Conservation (phyloP, 1,140 invertebrate species). For the Drosophila ogumai region DNA sequence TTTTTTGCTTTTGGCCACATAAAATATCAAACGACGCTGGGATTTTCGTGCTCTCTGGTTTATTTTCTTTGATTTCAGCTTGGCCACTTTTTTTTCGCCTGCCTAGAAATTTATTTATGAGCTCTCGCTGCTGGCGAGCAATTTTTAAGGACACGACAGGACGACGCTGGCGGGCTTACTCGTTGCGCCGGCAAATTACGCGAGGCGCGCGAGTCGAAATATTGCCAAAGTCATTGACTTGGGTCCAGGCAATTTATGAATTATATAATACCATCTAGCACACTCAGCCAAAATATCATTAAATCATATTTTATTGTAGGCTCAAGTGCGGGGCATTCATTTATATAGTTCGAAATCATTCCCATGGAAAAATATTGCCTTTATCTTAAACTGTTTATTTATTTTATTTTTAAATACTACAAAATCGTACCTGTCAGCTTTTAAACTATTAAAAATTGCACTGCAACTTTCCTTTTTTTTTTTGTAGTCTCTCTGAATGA, state of each 20-base stretch:
- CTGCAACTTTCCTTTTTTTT: background rate
- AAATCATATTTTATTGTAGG: background rate
- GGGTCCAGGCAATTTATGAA: slow-evolving; percentile 64
- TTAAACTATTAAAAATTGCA: background rate
- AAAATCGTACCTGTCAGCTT: background rate
- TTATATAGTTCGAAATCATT: background rate
- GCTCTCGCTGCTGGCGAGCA: slow-evolving; percentile 28
- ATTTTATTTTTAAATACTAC: background rate
- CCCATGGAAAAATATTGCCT: background rate
- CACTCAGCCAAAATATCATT: slow-evolving; percentile 5
- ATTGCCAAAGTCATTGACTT: slow-evolving; percentile 77
- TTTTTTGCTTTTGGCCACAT: slow-evolving; percentile 25
- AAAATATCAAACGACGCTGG: slow-evolving; percentile 43
- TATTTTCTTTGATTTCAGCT: slow-evolving; percentile 41
- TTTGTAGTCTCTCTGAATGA: slow-evolving; percentile 4
- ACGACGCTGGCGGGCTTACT: slow-evolving; percentile 53
- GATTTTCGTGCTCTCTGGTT: slow-evolving; percentile 9
- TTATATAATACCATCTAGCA: slow-evolving; percentile 54
- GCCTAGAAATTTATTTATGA: slow-evolving; percentile 58
- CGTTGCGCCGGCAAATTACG: slow-evolving; percentile 68
- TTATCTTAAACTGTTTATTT: background rate
- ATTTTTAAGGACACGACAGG: slow-evolving; percentile 68
- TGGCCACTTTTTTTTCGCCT: slow-evolving; percentile 28
- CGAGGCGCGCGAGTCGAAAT: slow-evolving; percentile 47
- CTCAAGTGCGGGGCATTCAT: background rate